Percentiles rank a stretch among this genome's conserved stretches.
Conservation (phyloP, 2,113 vertebrate species). For the Triplophysa siluroides region DNA sequence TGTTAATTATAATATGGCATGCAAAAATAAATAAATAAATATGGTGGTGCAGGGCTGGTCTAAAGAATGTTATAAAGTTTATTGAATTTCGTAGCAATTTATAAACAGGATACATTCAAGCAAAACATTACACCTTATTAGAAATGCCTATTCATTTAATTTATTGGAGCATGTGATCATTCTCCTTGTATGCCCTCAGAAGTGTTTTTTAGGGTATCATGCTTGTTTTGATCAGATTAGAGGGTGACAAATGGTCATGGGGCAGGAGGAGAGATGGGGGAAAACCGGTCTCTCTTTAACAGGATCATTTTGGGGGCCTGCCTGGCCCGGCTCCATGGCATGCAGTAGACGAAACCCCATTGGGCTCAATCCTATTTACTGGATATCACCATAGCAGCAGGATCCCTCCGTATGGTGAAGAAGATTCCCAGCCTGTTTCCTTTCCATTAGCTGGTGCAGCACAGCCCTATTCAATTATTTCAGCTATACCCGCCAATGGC, state of each 20-base stretch:
- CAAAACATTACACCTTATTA: neutral
- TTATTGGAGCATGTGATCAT: conserved; percentile 16
- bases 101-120: neutral
- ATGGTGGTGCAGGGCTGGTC: neutral
- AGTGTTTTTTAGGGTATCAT: conserved; percentile 24
- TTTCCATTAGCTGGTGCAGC: conserved; percentile 50
- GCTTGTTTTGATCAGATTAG: conserved; percentile 43
- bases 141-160: neutral
- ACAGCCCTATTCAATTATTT: conserved; percentile 52
- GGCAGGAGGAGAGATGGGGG: conserved; percentile 27
- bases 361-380: conserved; percentile 57
- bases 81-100: neutral
- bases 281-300: conserved; percentile 34
- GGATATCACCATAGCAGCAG: conserved; percentile 48
- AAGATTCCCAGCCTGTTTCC: conserved; percentile 50
- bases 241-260: conserved; percentile 17
- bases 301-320: conserved; percentile 7
- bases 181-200: conserved; percentile 22
- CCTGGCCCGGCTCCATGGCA: conserved; percentile 14
- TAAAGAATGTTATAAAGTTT: neutral
- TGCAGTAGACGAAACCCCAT: conserved; percentile 42
- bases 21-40: neutral
- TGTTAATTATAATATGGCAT: neutral
- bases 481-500: conserved; percentile 39
- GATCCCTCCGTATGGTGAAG: conserved; percentile 40